Percentiles rank a stretch among this genome's conserved stretches.
These are phyloP conservation scores for Magallana nippona DNA, from an alignment of 2,888 invertebrate species.

Conservation along the genomic window DNA sequence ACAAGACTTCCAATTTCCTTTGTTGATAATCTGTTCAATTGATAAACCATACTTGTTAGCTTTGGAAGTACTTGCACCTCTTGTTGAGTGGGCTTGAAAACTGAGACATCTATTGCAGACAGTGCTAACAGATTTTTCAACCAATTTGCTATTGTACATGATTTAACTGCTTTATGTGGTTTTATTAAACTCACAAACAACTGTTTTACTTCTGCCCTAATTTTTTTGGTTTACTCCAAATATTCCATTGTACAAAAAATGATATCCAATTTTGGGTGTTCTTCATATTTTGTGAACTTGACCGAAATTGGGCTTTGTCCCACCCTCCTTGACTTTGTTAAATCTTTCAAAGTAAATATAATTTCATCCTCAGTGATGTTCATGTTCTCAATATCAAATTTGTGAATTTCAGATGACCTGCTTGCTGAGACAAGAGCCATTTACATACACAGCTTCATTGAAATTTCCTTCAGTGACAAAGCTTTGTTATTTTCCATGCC, in stretches of 20 bases:
- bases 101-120: too few species aligned
- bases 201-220: constrained; percentile 15
- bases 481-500: constrained; percentile 15
- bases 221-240: neutral
- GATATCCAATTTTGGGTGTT: neutral
- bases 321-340: constrained; percentile 18
- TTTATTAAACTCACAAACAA: constrained; percentile 37
- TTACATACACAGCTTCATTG: neutral
- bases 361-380: constrained; percentile 18
- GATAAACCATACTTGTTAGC: constrained; percentile 40
- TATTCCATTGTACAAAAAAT: constrained; percentile 31
- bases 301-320: constrained; percentile 8
- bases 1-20: constrained; percentile 38
- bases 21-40: constrained; percentile 36
- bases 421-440: constrained; percentile 10
- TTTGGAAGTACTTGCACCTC: too few species aligned
- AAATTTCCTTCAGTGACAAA: constrained; percentile 14
- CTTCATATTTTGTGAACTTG: constrained; percentile 9
- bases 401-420: constrained; percentile 31
- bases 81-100: too few species aligned
- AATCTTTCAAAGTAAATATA: constrained; percentile 22
- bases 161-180: constrained; percentile 42
- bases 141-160: too few species aligned
- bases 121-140: too few species aligned
- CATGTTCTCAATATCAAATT: constrained; percentile 36